Evolutionary conservation across 1,140 invertebrate species (phyloP).

Genomic region (Psix sp.): DNA sequence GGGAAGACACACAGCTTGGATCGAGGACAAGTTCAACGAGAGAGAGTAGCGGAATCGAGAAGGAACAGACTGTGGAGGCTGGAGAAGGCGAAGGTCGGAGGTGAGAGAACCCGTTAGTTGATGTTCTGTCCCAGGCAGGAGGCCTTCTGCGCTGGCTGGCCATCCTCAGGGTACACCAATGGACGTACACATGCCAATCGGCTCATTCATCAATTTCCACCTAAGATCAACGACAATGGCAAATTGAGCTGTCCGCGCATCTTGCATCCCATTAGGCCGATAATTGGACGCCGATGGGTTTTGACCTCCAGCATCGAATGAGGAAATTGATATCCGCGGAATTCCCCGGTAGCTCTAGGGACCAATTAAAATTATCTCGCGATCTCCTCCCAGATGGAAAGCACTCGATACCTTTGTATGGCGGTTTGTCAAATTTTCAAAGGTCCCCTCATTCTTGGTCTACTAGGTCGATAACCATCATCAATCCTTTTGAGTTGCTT

Average conservation of each 20-base stretch:
- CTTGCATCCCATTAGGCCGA: too few species aligned
- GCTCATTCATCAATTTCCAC: constrained; percentile 22
- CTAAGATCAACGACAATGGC: constrained; percentile 14
- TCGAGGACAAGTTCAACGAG: constrained; percentile 55
- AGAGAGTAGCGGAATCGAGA: constrained; percentile 46
- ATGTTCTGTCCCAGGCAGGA: constrained; percentile 25
- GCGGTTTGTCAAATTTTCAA: too few species aligned
- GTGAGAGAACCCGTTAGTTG: constrained; percentile 59
- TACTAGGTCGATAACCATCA: constrained; percentile 1
- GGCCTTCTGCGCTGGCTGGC: constrained; percentile 20
- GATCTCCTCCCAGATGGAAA: too few species aligned
- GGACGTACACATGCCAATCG: constrained; percentile 9
- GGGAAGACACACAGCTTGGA: constrained; percentile 23
- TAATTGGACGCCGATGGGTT: too few species aligned
- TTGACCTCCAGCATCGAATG: too few species aligned
- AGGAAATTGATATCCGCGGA: too few species aligned
- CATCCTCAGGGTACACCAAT: constrained; percentile 12
- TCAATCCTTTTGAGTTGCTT: neutral
- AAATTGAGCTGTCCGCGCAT: constrained; percentile 31
- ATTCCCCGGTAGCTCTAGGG: too few species aligned
- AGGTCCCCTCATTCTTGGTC: neutral
- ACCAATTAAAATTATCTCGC: too few species aligned
- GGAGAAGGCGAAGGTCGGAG: constrained; percentile 53
- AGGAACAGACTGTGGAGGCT: constrained; percentile 47
- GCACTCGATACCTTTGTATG: too few species aligned